Conservation (phyloP, 2,888 invertebrate genomes). For the Branchellion lobata region DNA sequence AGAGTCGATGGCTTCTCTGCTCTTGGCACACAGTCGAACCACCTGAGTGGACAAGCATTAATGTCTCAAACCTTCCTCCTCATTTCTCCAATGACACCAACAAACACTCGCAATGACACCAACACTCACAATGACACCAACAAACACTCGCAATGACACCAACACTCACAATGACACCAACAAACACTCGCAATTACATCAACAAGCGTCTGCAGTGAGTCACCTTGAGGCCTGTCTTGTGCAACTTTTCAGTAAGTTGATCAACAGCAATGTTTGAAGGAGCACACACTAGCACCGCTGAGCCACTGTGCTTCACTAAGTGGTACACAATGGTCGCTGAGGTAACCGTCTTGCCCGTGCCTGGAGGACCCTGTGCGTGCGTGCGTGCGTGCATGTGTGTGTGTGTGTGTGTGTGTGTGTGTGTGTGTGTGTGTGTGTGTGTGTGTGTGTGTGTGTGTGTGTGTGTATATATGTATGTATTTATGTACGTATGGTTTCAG, state of each 20-base stretch:
- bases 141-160: neutral
- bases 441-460: no score
- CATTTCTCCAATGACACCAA: neutral
- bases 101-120: neutral
- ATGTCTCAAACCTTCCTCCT: neutral
- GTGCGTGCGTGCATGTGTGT: neutral
- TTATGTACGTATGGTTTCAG: no score
- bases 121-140: neutral
- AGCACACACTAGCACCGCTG: slow-evolving; percentile 90
- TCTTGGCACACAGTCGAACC: slow-evolving; percentile 93
- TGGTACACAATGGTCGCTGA: slow-evolving; percentile 99
- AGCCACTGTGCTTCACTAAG: slow-evolving; percentile 87
- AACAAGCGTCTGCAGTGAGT: neutral
- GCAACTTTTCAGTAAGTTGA: slow-evolving; percentile 97
- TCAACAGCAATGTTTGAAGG: slow-evolving; percentile 99
- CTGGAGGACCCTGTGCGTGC: slow-evolving; percentile 73
- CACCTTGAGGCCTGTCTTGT: slow-evolving; percentile 85
- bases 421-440: no score
- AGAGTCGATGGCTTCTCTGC: slow-evolving; percentile 94
- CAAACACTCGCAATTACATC: slow-evolving; percentile 1
- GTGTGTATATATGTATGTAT: no score
- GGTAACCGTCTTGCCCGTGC: slow-evolving; percentile 97
- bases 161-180: slow-evolving; percentile 52
- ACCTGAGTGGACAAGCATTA: slow-evolving; percentile 51
- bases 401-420: slow-evolving; percentile 3